Conservation (phyloP, 2,113 vertebrate genomes). For the Antigone vipio region DNA sequence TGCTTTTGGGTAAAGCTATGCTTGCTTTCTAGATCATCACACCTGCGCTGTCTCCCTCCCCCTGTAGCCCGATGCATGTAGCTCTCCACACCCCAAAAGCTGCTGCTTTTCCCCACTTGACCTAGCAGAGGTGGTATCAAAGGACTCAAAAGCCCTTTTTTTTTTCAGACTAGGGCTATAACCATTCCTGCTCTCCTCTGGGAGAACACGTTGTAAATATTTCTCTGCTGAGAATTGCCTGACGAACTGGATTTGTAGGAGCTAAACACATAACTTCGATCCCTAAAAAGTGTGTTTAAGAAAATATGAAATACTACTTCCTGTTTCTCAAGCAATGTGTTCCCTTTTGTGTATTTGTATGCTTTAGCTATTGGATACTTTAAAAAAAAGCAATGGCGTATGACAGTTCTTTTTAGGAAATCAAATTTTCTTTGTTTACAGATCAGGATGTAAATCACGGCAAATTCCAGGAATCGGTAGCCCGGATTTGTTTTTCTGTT, state of each 20-base stretch:
- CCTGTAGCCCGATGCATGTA: neutral
- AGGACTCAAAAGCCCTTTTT: neutral
- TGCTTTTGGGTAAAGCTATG: neutral
- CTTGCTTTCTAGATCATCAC: neutral
- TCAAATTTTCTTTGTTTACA: neutral
- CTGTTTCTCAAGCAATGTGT: neutral
- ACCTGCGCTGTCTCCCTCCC: neutral
- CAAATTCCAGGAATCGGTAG: neutral
- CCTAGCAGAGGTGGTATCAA: neutral
- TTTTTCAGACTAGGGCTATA: neutral
- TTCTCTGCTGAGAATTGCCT: neutral
- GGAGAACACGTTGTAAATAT: neutral
- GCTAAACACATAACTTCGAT: neutral
- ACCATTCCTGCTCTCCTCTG: neutral
- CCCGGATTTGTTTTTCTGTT: neutral
- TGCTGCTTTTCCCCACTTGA: neutral
- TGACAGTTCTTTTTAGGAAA: neutral
- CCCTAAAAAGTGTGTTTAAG: neutral
- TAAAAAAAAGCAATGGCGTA: neutral
- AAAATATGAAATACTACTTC: neutral
- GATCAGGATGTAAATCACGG: neutral
- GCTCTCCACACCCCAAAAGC: neutral
- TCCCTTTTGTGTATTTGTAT: neutral
- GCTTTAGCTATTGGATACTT: neutral
- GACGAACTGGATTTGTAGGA: neutral